phyloP scores from a whole-genome alignment of 2,888 invertebrate genomes.

The Aproaerema taeniolella region DNA sequence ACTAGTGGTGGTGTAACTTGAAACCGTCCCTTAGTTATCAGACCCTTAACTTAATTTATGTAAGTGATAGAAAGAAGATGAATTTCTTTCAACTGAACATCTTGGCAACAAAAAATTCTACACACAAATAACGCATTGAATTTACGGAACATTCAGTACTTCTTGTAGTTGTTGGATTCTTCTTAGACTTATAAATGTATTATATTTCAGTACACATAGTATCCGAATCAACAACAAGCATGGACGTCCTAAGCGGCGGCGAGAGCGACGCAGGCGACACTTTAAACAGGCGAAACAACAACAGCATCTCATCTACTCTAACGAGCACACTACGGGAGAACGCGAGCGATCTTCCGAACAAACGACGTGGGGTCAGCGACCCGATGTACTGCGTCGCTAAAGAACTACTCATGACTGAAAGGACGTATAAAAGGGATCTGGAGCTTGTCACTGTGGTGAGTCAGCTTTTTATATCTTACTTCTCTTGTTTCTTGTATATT shows the following conservation, averaged over 20 bases:
- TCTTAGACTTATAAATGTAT: too few species aligned
- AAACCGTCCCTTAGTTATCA: too few species aligned
- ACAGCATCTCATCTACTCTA: constrained; percentile 57
- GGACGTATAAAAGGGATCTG: constrained; percentile 95
- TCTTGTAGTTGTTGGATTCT: too few species aligned
- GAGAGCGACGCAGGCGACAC: constrained; percentile 70
- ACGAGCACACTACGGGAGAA: constrained; percentile 39
- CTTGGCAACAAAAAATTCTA: too few species aligned
- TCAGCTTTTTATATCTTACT: too few species aligned
- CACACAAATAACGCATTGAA: too few species aligned
- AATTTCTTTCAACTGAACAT: too few species aligned
- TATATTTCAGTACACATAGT: constrained; percentile 48
- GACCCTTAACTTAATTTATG: too few species aligned
- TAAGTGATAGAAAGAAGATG: too few species aligned
- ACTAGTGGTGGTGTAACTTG: too few species aligned
- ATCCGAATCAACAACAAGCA: constrained; percentile 64
- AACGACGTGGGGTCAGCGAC: constrained; percentile 46
- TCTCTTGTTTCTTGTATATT: not conserved
- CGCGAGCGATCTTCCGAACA: constrained; percentile 35
- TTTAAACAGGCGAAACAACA: constrained; percentile 63
- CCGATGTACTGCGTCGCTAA: constrained; percentile 88
- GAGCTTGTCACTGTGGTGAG: constrained; percentile 93
- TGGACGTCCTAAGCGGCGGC: constrained; percentile 71
- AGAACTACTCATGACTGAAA: constrained; percentile 96
- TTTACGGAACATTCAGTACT: too few species aligned